Evolutionary conservation across 2,797 vertebrate genomes (phyloP), one percentile per base, ranked within the genome.

Genomic region (Microtus obscurus): DNA sequence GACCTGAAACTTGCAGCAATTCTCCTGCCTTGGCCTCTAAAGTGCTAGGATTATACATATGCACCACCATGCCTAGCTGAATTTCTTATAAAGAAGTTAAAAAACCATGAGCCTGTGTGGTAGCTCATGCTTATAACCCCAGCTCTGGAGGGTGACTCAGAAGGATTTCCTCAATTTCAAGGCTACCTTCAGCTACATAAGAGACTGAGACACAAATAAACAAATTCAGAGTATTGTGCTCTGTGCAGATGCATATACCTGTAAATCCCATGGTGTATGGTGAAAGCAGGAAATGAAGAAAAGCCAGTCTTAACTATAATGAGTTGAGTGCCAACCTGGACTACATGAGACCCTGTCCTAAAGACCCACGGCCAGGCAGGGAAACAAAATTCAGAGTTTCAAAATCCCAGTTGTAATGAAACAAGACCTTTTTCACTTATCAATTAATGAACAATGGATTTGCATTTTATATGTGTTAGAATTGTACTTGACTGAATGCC

Each of bases 351-450:
- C 37, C 37, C 23, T 88, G 53, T 31, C 71, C 73, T 61, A 77
- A 89, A 34, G 48, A 23, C 40, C 9, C 29, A 76, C 16, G 37
- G 21, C 37, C 10, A 74, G 48, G 67, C 48, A 87, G 25, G 21
- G 21, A 73, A 87, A 83, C 82, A 19, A 77, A 87, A 92, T 89
- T 92, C 16, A 89, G n/a, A 97, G 31, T 23, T 93, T n/a, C 91
- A 77, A 97, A 93, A 89, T 90, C n/a, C 51, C 73, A 95, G 91
- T 63, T 73, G 90, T 69, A 86, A 0, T 94, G 79, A 69, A 96
- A 88, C 81, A 95, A 93, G n/a, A 90, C 8, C 76, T 76, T 94
- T 74, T 87, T 21, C 37, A 87, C 83, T 82, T 27, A 17, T 87
- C 37, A 96, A 86, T 34, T 93, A 51, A 40, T 95, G 59, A 95